Evolutionary conservation across 1,140 invertebrate species (phyloP).

Genomic region (Harlomillsia oculata): DNA sequence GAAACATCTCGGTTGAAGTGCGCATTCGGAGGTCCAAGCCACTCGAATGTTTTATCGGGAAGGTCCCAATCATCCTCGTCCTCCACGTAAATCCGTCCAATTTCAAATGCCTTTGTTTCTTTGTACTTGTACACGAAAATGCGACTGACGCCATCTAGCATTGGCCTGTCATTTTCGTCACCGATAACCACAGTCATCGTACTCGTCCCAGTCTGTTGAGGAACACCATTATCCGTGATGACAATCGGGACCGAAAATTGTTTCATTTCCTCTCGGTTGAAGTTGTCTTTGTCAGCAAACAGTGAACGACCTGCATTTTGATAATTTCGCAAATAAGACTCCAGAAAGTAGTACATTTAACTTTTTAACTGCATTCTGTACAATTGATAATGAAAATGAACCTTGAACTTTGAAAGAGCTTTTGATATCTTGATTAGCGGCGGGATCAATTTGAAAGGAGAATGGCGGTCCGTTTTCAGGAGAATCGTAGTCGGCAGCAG

Average conservation of each 20-base stretch:
- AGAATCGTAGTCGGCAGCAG: slow-evolving; percentile 66
- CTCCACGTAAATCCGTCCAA: slow-evolving; percentile 80
- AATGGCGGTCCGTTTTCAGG: slow-evolving; percentile 70
- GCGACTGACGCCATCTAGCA: slow-evolving; percentile 66
- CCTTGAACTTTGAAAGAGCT: slow-evolving; percentile 59
- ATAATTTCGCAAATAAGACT: slow-evolving; percentile 1
- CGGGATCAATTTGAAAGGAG: slow-evolving; percentile 56
- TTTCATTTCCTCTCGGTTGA: slow-evolving; percentile 82
- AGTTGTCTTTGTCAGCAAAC: slow-evolving; percentile 44
- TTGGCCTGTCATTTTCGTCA: slow-evolving; percentile 79
- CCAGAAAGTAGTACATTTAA: not conserved
- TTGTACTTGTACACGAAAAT: slow-evolving; percentile 89
- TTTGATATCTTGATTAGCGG: slow-evolving; percentile 56
- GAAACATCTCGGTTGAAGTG: slow-evolving; percentile 57
- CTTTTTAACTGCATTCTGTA: not conserved
- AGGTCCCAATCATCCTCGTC: slow-evolving; percentile 91
- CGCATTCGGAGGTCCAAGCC: slow-evolving; percentile 42
- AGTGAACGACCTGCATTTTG: slow-evolving; percentile 11
- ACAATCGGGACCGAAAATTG: slow-evolving; percentile 74
- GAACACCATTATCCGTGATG: slow-evolving; percentile 71
- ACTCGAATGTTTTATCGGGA: slow-evolving; percentile 73
- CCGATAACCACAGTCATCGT: slow-evolving; percentile 76
- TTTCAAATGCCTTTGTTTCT: slow-evolving; percentile 44
- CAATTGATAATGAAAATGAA: slow-evolving; percentile 39
- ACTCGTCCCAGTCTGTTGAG: slow-evolving; percentile 59